Conservation (phyloP, 2,113 vertebrate genomes). For the Hydropotes inermis region DNA sequence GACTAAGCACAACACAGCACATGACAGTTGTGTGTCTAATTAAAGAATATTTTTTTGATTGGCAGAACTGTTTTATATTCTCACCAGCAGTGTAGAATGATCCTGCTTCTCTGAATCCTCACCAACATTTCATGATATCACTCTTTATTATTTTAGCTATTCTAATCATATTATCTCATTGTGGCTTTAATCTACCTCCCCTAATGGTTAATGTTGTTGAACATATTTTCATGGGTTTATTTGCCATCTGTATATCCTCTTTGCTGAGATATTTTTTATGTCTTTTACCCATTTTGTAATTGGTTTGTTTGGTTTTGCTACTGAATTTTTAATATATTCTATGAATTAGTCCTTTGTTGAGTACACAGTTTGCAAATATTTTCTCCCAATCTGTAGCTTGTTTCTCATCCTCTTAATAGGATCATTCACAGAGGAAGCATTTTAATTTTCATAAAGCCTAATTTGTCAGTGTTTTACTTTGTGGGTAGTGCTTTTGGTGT, state of each 20-base stretch:
- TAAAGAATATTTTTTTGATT: neutral
- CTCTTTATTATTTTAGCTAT: neutral
- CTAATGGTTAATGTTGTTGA: neutral
- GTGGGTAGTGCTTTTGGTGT: neutral
- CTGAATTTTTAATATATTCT: neutral
- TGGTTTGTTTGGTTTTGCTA: neutral
- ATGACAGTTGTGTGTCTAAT: neutral
- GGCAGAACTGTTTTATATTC: neutral
- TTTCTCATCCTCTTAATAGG: neutral
- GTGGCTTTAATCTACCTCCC: neutral
- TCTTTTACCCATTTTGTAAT: neutral
- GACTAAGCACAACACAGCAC: neutral
- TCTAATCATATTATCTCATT: neutral
- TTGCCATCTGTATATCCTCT: neutral
- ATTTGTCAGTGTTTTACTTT: neutral
- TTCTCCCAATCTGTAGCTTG: neutral
- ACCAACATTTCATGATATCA: neutral
- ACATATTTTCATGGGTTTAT: neutral
- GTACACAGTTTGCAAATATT: neutral
- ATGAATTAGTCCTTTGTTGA: neutral
- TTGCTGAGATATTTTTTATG: neutral
- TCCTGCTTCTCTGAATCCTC: neutral
- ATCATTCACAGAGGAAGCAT: neutral
- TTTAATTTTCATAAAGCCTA: neutral
- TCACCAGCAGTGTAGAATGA: neutral